Evolutionary conservation across 2,888 invertebrate genomes (phyloP).

Genomic region (Sipha maydis): DNA sequence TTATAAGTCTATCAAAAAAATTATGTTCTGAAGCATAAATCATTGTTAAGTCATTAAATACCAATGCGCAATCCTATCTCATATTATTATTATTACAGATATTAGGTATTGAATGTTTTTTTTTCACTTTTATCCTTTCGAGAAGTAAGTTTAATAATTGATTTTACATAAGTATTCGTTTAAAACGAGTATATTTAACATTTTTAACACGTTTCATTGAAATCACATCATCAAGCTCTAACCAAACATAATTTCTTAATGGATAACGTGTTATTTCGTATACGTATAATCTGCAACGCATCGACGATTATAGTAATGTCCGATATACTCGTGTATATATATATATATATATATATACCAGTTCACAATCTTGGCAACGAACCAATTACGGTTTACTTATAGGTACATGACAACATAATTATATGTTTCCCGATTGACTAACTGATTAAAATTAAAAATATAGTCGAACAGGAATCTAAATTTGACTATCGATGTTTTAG

Average conservation of each 20-base stretch:
- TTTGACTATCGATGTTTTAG: not conserved
- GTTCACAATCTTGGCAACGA: constrained; percentile 33
- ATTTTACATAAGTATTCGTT: not conserved
- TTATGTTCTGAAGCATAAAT: not conserved
- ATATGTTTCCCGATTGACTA: constrained; percentile 34
- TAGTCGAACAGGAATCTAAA: not conserved
- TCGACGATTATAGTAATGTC: not conserved
- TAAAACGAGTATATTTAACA: not conserved
- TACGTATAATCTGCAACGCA: not conserved
- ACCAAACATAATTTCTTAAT: constrained; percentile 20
- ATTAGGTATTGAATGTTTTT: no score
- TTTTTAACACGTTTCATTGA: constrained; percentile 4
- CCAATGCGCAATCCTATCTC: not conserved
- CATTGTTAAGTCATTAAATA: not conserved
- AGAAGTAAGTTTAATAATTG: not conserved
- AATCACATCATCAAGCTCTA: constrained; percentile 12
- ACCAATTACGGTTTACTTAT: constrained; percentile 12
- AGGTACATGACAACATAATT: constrained; percentile 43
- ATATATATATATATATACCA: not conserved
- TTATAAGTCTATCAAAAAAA: not conserved
- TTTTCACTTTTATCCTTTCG: not conserved
- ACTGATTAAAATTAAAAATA: constrained; percentile 28
- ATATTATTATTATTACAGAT: not conserved
- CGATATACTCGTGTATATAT: not conserved
- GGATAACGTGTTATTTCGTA: not conserved